These are phyloP conservation scores for Mesaphorura yosii DNA, from an alignment of 1,140 invertebrate species.

Conservation along the genomic window DNA sequence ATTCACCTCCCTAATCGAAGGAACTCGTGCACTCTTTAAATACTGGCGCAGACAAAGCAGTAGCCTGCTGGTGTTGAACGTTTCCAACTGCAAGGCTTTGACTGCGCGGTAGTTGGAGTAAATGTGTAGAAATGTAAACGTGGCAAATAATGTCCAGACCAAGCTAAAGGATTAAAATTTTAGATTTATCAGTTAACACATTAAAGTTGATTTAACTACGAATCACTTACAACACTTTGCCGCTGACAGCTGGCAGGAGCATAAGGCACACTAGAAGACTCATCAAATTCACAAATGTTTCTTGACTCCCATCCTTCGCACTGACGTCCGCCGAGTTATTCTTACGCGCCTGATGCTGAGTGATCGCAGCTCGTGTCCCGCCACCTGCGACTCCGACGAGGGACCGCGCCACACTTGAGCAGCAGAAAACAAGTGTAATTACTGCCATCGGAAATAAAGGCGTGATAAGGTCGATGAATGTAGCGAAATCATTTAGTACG, in stretches of 20 bases:
- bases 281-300: conserved; percentile 82
- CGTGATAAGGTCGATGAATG: conserved; percentile 64
- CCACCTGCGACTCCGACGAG: conserved; percentile 77
- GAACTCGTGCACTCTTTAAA: conserved; percentile 40
- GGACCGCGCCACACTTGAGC: conserved; percentile 56
- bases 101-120: conserved; percentile 78
- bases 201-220: not conserved
- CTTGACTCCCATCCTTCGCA: conserved; percentile 92
- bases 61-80: conserved; percentile 66
- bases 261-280: conserved; percentile 66
- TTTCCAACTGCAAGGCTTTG: conserved; percentile 54
- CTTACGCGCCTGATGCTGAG: conserved; percentile 59
- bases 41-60: conserved; percentile 52
- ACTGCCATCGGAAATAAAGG: conserved; percentile 47
- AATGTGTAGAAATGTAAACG: conserved; percentile 69
- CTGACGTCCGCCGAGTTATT: conserved; percentile 62
- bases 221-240: conserved; percentile 32
- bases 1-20: conserved; percentile 43
- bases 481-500: conserved; percentile 70
- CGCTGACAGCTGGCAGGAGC: conserved; percentile 56
- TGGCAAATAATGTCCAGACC: conserved; percentile 54
- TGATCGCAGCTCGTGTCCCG: conserved; percentile 64
- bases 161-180: conserved; percentile 39
- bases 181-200: not conserved
- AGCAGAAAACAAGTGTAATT: conserved; percentile 38